Base-by-base conservation (phyloP, 2,113 vertebrate genomes). In the Nothobranchius furzeri region DNA sequence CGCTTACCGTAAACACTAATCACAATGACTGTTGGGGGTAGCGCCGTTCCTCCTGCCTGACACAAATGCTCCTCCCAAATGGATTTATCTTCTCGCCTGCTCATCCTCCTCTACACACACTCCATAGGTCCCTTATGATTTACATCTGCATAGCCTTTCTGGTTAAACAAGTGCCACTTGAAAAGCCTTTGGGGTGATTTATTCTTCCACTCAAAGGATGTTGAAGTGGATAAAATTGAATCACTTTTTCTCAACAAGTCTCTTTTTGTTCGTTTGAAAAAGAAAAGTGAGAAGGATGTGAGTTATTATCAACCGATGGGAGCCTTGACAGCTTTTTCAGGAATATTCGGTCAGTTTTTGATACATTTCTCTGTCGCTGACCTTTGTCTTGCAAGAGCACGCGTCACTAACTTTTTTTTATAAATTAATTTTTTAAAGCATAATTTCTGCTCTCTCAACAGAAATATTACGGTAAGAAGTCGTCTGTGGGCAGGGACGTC, bases 381-480 rank as follows among this genome's bases (percentile, higher is more conserved):
- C 37, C 52, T 73, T 63, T 64, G 43, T 60, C 45, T 42, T 54
- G 40, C 24, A 60, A 60, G 52, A 59, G 60, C 48, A 68, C 59
- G 9, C 9, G 54, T 20, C 57, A 3, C 1, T 49, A 59, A 8
- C 47, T 7, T 6, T 10, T 17, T 7, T n/a, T n/a, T 48, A 2
- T 7, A 64, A 46, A 54, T 64, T 40, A 14, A 14, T n/a, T 6
- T 13, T 25, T 48, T 50, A 30, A 37, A 45, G 15, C 47, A n/a
- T n/a, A 4, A 48, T n/a, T 47, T 56, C 51, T 20, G 11, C 63
- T 64, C n/a, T 58, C 46, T 48, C 24, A 36, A 6, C 85, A 99
- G 98, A 99, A 98, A 85, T 99, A 97, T 72, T 98, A 98, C 0
- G 97, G 97, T n/a, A 92, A 96, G 64, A 99, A 99, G 79, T 99